Percentiles rank a stretch among this genome's conserved stretches.
Evolutionary conservation across 2,888 invertebrate genomes (phyloP).

Genomic region (Aporophyla nigra): DNA sequence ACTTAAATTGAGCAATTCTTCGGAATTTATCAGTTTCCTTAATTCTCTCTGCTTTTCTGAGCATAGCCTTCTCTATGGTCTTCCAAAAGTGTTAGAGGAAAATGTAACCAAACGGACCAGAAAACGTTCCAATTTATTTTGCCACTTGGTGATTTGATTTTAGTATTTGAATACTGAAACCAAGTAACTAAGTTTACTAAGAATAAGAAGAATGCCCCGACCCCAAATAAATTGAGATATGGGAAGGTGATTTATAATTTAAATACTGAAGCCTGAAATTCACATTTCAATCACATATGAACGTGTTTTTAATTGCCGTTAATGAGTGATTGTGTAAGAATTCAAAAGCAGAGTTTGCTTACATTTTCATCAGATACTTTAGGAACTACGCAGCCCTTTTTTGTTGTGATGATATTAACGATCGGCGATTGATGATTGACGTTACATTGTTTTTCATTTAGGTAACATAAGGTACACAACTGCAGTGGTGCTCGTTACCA

Average conservation of each 20-base stretch:
- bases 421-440: background rate
- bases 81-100: background rate
- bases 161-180: background rate
- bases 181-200: too few species aligned
- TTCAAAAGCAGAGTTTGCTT: background rate
- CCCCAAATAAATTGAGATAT: too few species aligned
- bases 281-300: too few species aligned
- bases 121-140: background rate
- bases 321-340: background rate
- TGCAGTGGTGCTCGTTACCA: constrained; percentile 72
- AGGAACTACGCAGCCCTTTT: background rate
- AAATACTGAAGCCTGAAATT: too few species aligned
- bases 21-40: background rate
- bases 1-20: background rate
- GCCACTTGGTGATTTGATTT: background rate
- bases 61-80: background rate
- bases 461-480: constrained; percentile 64
- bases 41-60: background rate
- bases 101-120: background rate
- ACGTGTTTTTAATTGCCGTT: background rate
- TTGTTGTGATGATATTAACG: too few species aligned
- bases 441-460: constrained; percentile 11
- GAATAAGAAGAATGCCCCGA: too few species aligned
- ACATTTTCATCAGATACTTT: background rate
- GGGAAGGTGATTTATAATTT: too few species aligned